phyloP scores from a whole-genome alignment of 2,113 vertebrate species.

The Psammodynastes pulverulentus region DNA sequence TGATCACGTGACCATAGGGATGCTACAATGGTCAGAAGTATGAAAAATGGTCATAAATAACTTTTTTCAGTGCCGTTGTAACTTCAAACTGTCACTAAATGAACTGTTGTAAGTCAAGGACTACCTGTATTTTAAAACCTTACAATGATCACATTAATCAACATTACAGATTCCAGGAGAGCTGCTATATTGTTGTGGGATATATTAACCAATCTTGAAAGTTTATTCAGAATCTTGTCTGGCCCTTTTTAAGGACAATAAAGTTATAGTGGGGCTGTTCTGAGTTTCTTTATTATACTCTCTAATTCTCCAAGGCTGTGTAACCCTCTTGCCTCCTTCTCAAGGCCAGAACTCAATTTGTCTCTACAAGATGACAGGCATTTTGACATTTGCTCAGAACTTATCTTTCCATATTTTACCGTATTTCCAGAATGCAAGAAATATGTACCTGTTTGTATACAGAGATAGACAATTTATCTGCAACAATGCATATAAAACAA shows the following conservation, averaged over 20 bases:
- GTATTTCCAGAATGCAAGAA: not conserved
- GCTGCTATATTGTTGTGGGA: not conserved
- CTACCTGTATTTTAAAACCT: not conserved
- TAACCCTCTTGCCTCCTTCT: not conserved
- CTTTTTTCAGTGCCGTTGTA: too few species aligned
- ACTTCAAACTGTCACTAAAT: too few species aligned
- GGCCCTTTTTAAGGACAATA: not conserved
- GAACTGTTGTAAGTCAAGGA: too few species aligned
- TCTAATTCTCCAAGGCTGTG: not conserved
- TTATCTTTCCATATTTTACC: not conserved
- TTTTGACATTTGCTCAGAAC: not conserved
- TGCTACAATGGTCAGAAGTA: too few species aligned
- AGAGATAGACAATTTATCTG: not conserved
- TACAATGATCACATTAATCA: too few species aligned
- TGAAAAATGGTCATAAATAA: too few species aligned
- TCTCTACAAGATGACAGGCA: not conserved
- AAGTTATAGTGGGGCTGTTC: not conserved
- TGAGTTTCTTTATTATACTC: not conserved
- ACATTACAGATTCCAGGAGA: not conserved
- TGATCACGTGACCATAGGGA: too few species aligned
- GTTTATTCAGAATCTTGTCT: not conserved
- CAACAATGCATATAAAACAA: not conserved
- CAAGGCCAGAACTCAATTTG: not conserved
- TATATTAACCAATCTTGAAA: not conserved
- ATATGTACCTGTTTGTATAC: not conserved